Conservation (phyloP, 2,113 vertebrate species). For the Bubo scandiacus region DNA sequence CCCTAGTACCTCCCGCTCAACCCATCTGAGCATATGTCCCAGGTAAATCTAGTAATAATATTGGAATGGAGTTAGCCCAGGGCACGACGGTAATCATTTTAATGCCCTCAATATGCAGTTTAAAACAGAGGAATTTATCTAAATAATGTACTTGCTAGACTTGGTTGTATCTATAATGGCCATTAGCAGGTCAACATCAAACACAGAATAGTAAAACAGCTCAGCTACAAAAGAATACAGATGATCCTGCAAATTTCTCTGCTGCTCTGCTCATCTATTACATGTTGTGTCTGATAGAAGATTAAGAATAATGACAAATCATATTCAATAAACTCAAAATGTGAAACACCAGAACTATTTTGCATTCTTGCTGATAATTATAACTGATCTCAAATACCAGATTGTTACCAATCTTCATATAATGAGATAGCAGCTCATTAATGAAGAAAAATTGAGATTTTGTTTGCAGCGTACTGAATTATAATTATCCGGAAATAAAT, state of each 20-base stretch:
- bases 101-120: not conserved
- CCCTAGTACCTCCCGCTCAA: not conserved
- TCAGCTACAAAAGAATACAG: not conserved
- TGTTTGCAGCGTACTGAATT: not conserved
- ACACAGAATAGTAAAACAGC: not conserved
- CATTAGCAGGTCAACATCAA: not conserved
- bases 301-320: slow-evolving; percentile 6
- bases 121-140: not conserved
- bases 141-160: not conserved
- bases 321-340: not conserved
- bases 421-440: not conserved
- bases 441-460: not conserved
- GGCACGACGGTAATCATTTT: not conserved
- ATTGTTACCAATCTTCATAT: not conserved
- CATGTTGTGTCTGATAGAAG: not conserved
- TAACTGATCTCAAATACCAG: not conserved
- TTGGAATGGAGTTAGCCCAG: not conserved
- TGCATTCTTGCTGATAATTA: not conserved
- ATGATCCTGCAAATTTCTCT: not conserved
- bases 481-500: not conserved
- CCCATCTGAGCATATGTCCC: not conserved
- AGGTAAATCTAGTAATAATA: not conserved
- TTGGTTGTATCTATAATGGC: not conserved
- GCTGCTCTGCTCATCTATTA: not conserved
- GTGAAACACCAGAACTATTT: not conserved